Evolutionary conservation across 2,888 invertebrate species (phyloP), one percentile per base, ranked within the genome.

Genomic region (Pachliopta kotzebuea): DNA sequence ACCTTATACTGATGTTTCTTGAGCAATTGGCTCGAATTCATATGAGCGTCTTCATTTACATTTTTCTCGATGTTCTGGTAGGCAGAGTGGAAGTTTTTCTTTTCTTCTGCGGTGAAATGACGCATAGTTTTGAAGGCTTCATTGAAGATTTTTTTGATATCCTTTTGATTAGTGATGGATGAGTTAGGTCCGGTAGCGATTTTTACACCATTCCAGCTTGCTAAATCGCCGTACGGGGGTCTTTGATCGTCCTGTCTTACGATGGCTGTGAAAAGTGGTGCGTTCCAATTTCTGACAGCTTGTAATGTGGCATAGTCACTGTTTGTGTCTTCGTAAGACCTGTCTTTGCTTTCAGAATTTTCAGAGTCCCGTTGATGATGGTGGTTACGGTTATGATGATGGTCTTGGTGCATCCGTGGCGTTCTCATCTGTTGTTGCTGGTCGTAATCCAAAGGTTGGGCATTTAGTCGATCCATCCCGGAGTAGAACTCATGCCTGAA

Each of bases 1-100:
- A 84, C 81, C 6, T 75, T 70, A 73, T 88, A 90, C 8, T 83
- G 69, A 71, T 88, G 68, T 68, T 85, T 85, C 73, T 79, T 78
- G 56, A 88, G 77, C 26, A 90, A 74, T 62, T 89, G 74, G 18
- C 84, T 82, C 45, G 86, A 83, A 70, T 84, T 85, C 23, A 83
- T 72, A 49, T 71, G 70, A 6, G 70, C 70, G 59, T 84, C 79
- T 63, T 80, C 82, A 31, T 76, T 72, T 60, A 74, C 70, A 31
- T 75, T 68, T 26, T 77, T 68, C 18, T 73, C 69, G 26, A 77
- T 76, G 14, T 72, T 67, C 63, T 75, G 68, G 68, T 77, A 79
- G 18, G 74, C 72, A 21, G 81, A 68, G 70, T 89, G 86, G 73
- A 83, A 80, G 56, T 71, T 76, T 11, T 71, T 72, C 73, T 85